A percentile compares a stretch with the other conserved stretches of the same genome.
Conservation (phyloP, 1,140 invertebrate genomes). For the Amyelois transitella region DNA sequence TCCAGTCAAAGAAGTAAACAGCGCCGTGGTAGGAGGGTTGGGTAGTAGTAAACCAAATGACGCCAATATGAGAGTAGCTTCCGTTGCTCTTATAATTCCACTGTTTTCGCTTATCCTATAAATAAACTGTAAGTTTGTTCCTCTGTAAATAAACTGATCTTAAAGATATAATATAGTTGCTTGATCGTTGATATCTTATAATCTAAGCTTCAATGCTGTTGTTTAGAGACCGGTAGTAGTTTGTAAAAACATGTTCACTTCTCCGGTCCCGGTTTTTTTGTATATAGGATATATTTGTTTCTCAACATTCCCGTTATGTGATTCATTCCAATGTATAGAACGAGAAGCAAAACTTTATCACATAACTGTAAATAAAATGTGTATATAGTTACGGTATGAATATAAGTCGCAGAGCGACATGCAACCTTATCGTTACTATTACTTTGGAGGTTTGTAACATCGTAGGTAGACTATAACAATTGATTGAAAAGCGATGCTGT, state of each 20-base stretch:
- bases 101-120: conserved; percentile 49
- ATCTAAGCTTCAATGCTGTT: conserved; percentile 56
- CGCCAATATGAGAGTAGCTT: conserved; percentile 27
- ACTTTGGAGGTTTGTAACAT: conserved; percentile 24
- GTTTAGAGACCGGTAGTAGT: conserved; percentile 29
- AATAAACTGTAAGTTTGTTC: conserved; percentile 24
- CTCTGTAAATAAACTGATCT: conserved; percentile 52
- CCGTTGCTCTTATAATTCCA: conserved; percentile 36
- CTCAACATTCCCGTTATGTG: conserved; percentile 65
- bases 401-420: conserved; percentile 61
- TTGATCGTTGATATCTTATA: conserved; percentile 42
- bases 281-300: conserved; percentile 55
- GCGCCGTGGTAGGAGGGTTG: conserved; percentile 54
- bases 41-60: conserved; percentile 48
- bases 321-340: conserved; percentile 64
- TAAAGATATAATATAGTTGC: conserved; percentile 43
- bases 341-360: conserved; percentile 48
- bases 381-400: conserved; percentile 58
- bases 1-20: conserved; percentile 56
- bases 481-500: conserved; percentile 34
- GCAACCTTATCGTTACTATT: conserved; percentile 20
- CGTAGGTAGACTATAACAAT: conserved; percentile 27
- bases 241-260: conserved; percentile 12
- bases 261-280: conserved; percentile 34
- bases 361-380: conserved; percentile 65